Evolutionary conservation across 2,797 vertebrate genomes (phyloP), one percentile per base, ranked within the genome.

Genomic region (Cuculus canorus): DNA sequence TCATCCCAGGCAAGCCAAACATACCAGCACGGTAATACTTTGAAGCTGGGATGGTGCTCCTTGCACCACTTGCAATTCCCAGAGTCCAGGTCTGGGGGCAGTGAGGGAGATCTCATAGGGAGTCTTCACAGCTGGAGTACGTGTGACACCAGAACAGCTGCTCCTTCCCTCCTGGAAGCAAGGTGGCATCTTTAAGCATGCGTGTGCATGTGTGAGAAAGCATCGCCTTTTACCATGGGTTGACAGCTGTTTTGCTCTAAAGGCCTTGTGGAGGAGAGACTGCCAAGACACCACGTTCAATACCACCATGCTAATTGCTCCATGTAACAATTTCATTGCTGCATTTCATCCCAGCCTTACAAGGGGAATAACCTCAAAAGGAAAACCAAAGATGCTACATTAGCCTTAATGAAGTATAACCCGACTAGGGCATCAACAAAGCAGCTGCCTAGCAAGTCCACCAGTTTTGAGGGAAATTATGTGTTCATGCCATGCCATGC

Each of bases 11-110:
- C 45, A 77, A 85, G 41, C 24, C 79, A 80, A 80, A 24, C 9
- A 1, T 15, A 65, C 9, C 33, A 47, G 69, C 63, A 63, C 19
- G 11, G 5, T 1, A 3, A 54, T 15, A n/a, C 16, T 48, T 11
- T 47, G n/a, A 63, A 78, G 41, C 3, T 11, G 6, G 19, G 43
- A 41, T 23, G 23, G 33, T 30, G 43, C 54, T 73, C 0, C 0
- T 9, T 68, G 41, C 43, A 72, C 2, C 41, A 24, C 41, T 25
- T 24, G 21, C 48, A 76, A n/a, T 35, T 52, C 33, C 23, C 30
- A 70, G 23, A 17, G 63, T 48, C 48, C 28, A 25, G 60, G 48
- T 32, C 39, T 2, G 1, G 32, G 1, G 32, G n/a, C 1, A 0
- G 12, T 5, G 16, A 30, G 39, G 22, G 16, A 47, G 13, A n/a